Base-by-base conservation (phyloP, 1,140 invertebrate genomes). In the Drosophila seguyi region DNA sequence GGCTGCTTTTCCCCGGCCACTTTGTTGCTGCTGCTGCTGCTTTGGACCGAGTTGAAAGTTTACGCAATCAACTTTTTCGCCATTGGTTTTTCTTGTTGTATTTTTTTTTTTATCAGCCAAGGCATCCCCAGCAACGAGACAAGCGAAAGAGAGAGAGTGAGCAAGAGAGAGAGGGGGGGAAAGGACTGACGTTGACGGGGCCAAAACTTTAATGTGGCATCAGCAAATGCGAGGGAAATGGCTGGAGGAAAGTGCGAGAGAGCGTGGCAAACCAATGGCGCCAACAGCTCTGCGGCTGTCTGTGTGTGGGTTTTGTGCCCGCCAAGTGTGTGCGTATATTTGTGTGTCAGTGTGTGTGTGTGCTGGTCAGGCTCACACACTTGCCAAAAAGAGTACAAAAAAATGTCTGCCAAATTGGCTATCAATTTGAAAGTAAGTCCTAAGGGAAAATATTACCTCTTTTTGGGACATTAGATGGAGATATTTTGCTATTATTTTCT, bases 201-300 rank as follows among this genome's bases (percentile, higher is more conserved):
- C 66, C 78, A 81, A 80, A 87, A 88, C 84, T 87, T 87, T 58
- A 88, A 75, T 79, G 76, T 79, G 76, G 66, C 75, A 79, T 78
- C 76, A 78, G 75, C 65, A 77, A 77, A 76, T 60, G 74, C 62
- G 56, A 59, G 71, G 63, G 66, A 71, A 68, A 68, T 53, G 52
- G 52, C 52, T 22, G 52, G 52, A n/a, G 52, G 34, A 38, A 55
- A 55, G 20, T 55, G 75, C 79, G 62, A 55, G 52, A 55, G 72
- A 88, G 76, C 80, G 75, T 86, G 79, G 75, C 79, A 81, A 85
- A 75, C 81, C 81, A 73, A 78, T 78, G 81, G 82, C 82, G 82
- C 82, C 74, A 76, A 68, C 74, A 78, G 57, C 75, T 78, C 74
- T 77, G 34, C 71, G 60, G 73, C 60, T 72, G 68, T 81, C 66